Percentiles rank a stretch among this genome's conserved stretches.
These are phyloP conservation scores for Galagoides demidoff DNA, from an alignment of 2,797 vertebrate genomes.

Conservation along the genomic window DNA sequence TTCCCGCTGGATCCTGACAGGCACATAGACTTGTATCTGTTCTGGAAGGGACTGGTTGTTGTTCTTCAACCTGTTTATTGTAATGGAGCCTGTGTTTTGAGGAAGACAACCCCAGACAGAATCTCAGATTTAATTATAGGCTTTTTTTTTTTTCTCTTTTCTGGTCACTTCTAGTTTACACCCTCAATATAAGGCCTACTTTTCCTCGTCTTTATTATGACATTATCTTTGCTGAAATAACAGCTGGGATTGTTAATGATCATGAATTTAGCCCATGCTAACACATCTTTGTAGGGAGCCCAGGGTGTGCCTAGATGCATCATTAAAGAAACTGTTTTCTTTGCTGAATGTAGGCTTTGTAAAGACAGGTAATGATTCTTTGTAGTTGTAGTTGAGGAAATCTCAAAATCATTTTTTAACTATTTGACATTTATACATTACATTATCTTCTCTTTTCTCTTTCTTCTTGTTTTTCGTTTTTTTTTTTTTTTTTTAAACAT, in stretches of 20 bases:
- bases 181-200: background rate
- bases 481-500: too few relatives aligned
- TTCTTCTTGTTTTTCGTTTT: too few relatives aligned
- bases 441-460: too few relatives aligned
- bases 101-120: background rate
- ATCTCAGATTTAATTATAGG: background rate
- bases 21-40: background rate
- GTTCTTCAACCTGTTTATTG: background rate
- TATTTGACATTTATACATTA: background rate
- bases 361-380: constrained; percentile 23
- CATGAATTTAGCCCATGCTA: background rate
- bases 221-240: constrained; percentile 25
- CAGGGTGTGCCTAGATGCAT: background rate
- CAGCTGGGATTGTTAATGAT: background rate
- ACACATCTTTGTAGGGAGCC: background rate
- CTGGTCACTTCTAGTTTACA: background rate
- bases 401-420: constrained; percentile 20
- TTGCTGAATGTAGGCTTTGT: constrained; percentile 12
- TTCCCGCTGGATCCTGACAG: background rate
- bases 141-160: background rate
- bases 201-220: background rate
- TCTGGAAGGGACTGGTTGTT: background rate
- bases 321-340: constrained; percentile 3
- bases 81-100: background rate
- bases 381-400: constrained; percentile 35